These are phyloP conservation scores for Chesias legatella DNA, from an alignment of 2,888 invertebrate genomes.

Conservation along the genomic window DNA sequence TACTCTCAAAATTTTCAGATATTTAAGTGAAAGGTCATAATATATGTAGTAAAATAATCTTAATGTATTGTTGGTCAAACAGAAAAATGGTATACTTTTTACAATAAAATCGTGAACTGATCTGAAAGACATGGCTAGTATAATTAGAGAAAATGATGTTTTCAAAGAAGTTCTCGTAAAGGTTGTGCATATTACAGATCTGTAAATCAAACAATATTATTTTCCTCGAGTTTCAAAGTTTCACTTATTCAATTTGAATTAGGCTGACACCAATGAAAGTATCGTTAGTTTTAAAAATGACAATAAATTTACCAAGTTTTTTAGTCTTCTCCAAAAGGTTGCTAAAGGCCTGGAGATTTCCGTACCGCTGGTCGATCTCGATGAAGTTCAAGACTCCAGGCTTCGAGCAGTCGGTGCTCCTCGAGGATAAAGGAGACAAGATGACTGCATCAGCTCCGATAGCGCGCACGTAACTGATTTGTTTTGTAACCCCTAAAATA, in stretches of 20 bases:
- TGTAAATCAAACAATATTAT: too few relatives aligned
- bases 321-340: slow-evolving; percentile 74
- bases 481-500: slow-evolving; percentile 58
- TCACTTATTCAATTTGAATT: not conserved
- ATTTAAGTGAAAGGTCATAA: too few relatives aligned
- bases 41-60: too few relatives aligned
- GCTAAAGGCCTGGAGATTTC: slow-evolving; percentile 82
- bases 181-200: too few relatives aligned
- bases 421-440: slow-evolving; percentile 52
- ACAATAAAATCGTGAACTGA: too few relatives aligned
- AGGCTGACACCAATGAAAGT: not conserved
- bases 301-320: slow-evolving; percentile 49
- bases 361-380: slow-evolving; percentile 85
- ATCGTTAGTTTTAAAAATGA: not conserved
- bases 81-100: too few relatives aligned
- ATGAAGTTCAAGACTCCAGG: slow-evolving; percentile 88
- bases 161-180: too few relatives aligned
- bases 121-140: too few relatives aligned
- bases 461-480: slow-evolving; percentile 65
- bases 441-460: slow-evolving; percentile 67
- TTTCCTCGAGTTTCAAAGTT: too few relatives aligned
- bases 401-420: slow-evolving; percentile 83
- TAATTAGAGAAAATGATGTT: too few relatives aligned
- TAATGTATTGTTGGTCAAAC: too few relatives aligned
- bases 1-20: too few relatives aligned